Evolutionary conservation across 2,888 invertebrate genomes (phyloP), one percentile per base, ranked within the genome.

Genomic region (Eudemis profundana): DNA sequence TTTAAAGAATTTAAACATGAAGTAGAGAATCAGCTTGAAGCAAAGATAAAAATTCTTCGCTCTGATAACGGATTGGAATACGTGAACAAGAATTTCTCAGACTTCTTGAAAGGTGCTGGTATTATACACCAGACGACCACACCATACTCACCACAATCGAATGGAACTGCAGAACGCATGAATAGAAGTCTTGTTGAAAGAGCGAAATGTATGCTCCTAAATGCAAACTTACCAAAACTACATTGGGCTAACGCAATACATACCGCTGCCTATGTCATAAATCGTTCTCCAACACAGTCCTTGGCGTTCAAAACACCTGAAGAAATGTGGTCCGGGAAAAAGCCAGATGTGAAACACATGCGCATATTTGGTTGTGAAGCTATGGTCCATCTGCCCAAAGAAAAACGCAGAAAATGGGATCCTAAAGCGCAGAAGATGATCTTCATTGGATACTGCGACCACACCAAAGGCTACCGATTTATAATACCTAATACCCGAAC

Each of bases 361-460:
- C 70, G 73, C 46, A 72, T 78, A 27, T 88, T 89, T 77, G 87
- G 85, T 1, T 72, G 68, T 61, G 67, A 73, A 36, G 73, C 71
- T 4, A 74, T 74, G 70, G 67, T 71, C 0, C 70, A 72, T 23
- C 12, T 74, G n/a, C 72, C 72, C 0, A 64, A 70, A 40, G 72
- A 70, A 23, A 68, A 68, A 27, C 10, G 68, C 0, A 70, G 47
- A 47, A 74, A 74, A 21, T 70, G 59, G 67, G 72, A 74, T 69
- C 47, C 74, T 1, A 85, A 84, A 64, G 69, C 77, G 4, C 29
- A 29, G 4, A 70, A 73, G 59, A 65, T 74, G 27, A 74, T 78
- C 12, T 78, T 84, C 40, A 72, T 84, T 44, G 86, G 84, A 7
- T 84, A 86, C 60, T 72, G 74, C 64, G 79, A 79, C 23, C 47